Evolutionary conservation across 2,113 vertebrate species (phyloP).

Genomic region (Crotalus helleri): DNA sequence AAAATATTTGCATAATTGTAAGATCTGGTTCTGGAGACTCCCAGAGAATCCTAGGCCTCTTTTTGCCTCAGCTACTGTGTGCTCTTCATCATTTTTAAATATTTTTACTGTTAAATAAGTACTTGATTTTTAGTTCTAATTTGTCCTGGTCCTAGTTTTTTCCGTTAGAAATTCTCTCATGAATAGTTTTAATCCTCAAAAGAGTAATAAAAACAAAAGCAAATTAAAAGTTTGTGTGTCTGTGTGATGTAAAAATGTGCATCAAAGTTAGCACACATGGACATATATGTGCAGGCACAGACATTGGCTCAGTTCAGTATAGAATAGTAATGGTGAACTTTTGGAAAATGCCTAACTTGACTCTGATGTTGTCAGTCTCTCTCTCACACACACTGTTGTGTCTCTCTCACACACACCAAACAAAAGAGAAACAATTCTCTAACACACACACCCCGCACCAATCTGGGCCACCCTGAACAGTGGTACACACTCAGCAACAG

Average conservation of each 20-base stretch:
- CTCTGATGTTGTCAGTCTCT: too few relatives aligned
- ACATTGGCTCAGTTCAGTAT: not conserved
- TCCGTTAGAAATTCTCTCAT: not conserved
- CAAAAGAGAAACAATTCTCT: not conserved
- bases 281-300: not conserved
- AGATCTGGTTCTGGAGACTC: not conserved
- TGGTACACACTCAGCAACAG: not conserved
- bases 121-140: not conserved
- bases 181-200: not conserved
- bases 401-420: not conserved
- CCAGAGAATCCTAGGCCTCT: not conserved
- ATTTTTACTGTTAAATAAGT: not conserved
- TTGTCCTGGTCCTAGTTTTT: not conserved
- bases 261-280: not conserved
- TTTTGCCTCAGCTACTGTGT: not conserved
- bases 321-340: not conserved
- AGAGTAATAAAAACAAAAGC: not conserved
- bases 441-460: not conserved
- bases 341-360: not conserved
- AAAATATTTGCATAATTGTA: not conserved
- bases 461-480: not conserved
- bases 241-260: not conserved
- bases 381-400: too few relatives aligned
- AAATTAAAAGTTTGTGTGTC: not conserved
- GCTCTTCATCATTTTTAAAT: not conserved